Evolutionary conservation across 2,113 vertebrate species (phyloP).

Genomic region (Solea senegalensis): DNA sequence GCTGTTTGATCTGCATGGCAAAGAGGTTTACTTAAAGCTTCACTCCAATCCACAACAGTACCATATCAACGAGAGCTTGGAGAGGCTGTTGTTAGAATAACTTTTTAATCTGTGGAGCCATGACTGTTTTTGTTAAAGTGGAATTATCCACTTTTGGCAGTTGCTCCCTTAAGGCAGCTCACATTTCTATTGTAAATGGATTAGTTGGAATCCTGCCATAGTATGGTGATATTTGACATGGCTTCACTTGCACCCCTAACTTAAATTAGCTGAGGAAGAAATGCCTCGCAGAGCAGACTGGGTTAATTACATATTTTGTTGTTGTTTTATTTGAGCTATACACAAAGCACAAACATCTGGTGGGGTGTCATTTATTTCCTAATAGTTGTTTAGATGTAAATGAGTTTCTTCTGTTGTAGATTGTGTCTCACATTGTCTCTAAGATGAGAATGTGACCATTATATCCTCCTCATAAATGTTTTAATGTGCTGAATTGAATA

Average conservation of each 20-base stretch:
- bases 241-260: conserved; percentile 27
- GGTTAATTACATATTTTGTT: background rate
- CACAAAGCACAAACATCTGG: conserved; percentile 22
- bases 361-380: conserved; percentile 2
- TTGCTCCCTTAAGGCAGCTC: conserved; percentile 50
- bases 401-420: conserved; percentile 35
- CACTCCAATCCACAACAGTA: conserved; percentile 39
- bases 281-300: conserved; percentile 2
- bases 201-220: conserved; percentile 35
- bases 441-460: conserved; percentile 42
- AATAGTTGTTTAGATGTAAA: conserved; percentile 37
- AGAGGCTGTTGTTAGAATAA: conserved; percentile 51
- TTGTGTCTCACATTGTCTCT: conserved; percentile 26
- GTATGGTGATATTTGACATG: conserved; percentile 31
- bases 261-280: conserved; percentile 12
- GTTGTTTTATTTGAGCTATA: conserved; percentile 7
- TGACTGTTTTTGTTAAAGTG: conserved; percentile 1
- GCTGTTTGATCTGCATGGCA: conserved; percentile 63
- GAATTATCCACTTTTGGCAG: conserved; percentile 48
- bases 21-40: conserved; percentile 67
- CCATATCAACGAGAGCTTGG: conserved; percentile 24
- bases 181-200: conserved; percentile 54
- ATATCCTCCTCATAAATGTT: conserved; percentile 42
- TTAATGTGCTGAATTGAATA: conserved; percentile 36
- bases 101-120: conserved; percentile 38